Evolutionary conservation across 2,113 vertebrate genomes (phyloP).

Genomic region (Anhinga rufa): DNA sequence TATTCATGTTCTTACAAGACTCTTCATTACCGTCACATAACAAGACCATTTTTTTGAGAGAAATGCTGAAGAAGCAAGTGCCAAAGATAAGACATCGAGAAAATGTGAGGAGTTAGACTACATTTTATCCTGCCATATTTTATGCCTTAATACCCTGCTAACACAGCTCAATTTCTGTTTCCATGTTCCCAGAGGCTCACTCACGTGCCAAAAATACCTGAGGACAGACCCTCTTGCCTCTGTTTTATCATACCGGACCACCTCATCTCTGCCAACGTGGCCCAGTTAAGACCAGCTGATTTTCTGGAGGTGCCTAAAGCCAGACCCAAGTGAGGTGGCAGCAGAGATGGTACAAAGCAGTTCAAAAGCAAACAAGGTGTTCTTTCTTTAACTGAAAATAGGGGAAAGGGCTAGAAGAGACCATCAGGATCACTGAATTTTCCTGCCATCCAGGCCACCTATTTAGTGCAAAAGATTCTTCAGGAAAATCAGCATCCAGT

Average conservation of each 20-base stretch:
- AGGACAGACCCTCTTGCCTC: background rate
- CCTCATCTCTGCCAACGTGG: accelerated
- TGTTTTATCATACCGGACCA: background rate
- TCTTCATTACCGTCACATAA: background rate
- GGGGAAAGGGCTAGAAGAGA: background rate
- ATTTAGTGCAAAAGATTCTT: background rate
- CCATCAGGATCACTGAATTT: background rate
- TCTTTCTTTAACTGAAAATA: background rate
- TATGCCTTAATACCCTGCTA: background rate
- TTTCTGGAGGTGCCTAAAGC: background rate
- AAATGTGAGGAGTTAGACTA: background rate
- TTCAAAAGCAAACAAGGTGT: background rate
- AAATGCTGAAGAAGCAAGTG: background rate
- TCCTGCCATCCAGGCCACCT: background rate
- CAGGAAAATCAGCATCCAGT: background rate
- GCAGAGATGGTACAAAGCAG: background rate
- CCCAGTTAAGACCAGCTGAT: background rate
- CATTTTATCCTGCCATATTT: background rate
- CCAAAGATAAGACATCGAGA: background rate
- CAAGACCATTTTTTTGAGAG: background rate
- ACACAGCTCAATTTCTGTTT: background rate
- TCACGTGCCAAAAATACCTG: background rate
- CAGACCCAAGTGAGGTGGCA: background rate
- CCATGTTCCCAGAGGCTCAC: background rate
- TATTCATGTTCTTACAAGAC: background rate